A percentile compares a stretch with the other conserved stretches of the same genome.
Evolutionary conservation across 30 jellyfish, hydroid and myxozoan species (phyloP).

Genomic region (Hydractinia symbiolongicarpus): DNA sequence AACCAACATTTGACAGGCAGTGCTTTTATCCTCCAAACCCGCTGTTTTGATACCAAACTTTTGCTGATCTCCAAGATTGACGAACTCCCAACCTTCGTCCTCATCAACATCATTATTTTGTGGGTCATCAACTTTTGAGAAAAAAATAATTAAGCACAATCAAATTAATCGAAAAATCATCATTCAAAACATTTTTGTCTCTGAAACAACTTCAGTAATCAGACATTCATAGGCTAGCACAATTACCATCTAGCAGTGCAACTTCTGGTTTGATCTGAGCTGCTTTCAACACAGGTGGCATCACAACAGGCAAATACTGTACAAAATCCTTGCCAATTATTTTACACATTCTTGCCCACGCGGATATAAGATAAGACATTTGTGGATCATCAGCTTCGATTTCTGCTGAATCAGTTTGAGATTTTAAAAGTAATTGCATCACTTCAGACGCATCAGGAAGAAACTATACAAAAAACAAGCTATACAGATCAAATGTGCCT

Average conservation of each 20-base stretch:
- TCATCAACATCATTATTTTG: constrained; percentile 67
- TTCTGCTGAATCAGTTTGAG: constrained; percentile 90
- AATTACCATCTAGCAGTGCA: constrained; percentile 79
- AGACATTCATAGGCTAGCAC: neutral
- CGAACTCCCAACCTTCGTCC: constrained; percentile 99
- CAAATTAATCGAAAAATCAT: neutral
- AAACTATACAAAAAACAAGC: constrained; percentile 41
- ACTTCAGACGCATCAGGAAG: constrained; percentile 99
- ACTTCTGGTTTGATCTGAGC: constrained; percentile 99
- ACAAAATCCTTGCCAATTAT: constrained; percentile 97
- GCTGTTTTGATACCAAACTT: constrained; percentile 97
- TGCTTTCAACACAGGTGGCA: constrained; percentile 99
- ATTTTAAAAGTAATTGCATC: constrained; percentile 87
- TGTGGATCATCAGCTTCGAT: constrained; percentile 95
- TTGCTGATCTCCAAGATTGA: constrained; percentile 98
- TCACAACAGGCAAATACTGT: constrained; percentile 95
- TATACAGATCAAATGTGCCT: neutral
- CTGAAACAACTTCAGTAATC: neutral
- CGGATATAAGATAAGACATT: constrained; percentile 89
- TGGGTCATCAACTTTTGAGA: constrained; percentile 79
- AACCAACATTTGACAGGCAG: constrained; percentile 99
- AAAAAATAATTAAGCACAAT: neutral
- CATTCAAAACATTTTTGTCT: neutral
- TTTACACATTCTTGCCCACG: constrained; percentile 99
- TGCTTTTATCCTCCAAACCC: constrained; percentile 96